These are phyloP conservation scores for Equus przewalskii DNA, from an alignment of 2,113 vertebrate species.

Conservation along the genomic window DNA sequence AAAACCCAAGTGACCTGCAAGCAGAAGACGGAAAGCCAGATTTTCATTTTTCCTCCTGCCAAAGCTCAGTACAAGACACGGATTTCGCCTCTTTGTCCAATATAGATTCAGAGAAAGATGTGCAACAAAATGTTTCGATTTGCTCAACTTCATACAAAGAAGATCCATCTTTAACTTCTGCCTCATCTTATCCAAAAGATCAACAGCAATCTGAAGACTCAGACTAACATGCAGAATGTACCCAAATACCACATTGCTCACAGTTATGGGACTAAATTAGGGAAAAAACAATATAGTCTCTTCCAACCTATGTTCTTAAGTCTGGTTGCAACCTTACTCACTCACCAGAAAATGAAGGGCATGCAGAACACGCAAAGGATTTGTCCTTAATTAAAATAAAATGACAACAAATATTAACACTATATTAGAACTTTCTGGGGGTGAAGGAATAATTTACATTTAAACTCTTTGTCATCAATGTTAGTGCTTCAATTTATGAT, in stretches of 20 bases:
- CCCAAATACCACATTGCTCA: neutral
- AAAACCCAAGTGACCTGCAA: neutral
- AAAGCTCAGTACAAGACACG: slow-evolving; percentile 42
- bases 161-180: neutral
- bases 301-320: neutral
- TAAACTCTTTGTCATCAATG: neutral
- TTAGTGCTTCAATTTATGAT: neutral
- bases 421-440: slow-evolving; percentile 36
- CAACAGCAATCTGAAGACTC: slow-evolving; percentile 61
- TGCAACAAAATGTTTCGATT: neutral
- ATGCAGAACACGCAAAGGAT: neutral
- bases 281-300: neutral
- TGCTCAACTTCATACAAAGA: slow-evolving; percentile 38
- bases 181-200: neutral
- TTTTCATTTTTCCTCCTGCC: neutral
- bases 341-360: neutral
- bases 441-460: slow-evolving; percentile 20
- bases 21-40: neutral
- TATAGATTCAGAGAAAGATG: slow-evolving; percentile 50
- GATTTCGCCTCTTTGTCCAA: neutral
- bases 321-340: neutral
- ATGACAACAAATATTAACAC: neutral
- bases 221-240: neutral
- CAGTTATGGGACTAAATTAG: neutral
- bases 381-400: slow-evolving; percentile 53